Percentiles rank a stretch among this genome's conserved stretches.
Conservation (phyloP, 2,888 invertebrate species). For the Cheilosia variabilis region DNA sequence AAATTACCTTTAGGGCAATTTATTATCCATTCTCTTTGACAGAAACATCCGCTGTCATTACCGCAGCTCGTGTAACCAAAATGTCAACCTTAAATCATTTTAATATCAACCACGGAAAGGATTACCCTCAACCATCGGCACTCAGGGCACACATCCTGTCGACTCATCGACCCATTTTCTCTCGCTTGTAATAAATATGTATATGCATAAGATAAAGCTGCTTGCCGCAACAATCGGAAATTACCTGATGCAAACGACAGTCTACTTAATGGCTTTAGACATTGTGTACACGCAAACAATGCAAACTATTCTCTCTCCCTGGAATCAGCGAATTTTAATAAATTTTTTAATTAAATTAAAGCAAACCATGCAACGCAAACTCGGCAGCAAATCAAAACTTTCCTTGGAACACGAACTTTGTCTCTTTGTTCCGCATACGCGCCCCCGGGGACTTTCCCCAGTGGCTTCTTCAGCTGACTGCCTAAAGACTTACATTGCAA, state of each 20-base stretch:
- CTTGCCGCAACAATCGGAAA: constrained; percentile 67
- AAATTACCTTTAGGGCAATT: constrained; percentile 21
- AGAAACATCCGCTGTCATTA: constrained; percentile 57
- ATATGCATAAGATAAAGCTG: constrained; percentile 36
- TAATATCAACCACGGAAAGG: constrained; percentile 56
- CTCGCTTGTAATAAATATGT: background rate
- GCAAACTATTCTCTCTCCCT: background rate
- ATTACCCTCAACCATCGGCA: constrained; percentile 28
- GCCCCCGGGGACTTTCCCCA: background rate
- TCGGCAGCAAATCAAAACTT: constrained; percentile 65
- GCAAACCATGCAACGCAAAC: constrained; percentile 54
- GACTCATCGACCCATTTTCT: constrained; percentile 37
- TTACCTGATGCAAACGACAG: constrained; percentile 68
- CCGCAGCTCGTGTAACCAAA: constrained; percentile 57
- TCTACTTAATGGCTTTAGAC: constrained; percentile 59
- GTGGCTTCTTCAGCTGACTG: constrained; percentile 6
- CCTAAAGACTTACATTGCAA: constrained; percentile 56
- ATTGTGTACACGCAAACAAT: constrained; percentile 25
- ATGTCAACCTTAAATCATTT: constrained; percentile 65
- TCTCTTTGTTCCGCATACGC: constrained; percentile 39
- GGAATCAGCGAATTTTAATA: constrained; percentile 51
- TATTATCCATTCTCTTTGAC: constrained; percentile 37
- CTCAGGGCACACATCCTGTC: background rate
- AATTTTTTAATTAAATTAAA: constrained; percentile 69
- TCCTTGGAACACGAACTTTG: constrained; percentile 51